These are phyloP conservation scores for Chiroxiphia lanceolata DNA, from an alignment of 2,797 vertebrate species.

Conservation along the genomic window DNA sequence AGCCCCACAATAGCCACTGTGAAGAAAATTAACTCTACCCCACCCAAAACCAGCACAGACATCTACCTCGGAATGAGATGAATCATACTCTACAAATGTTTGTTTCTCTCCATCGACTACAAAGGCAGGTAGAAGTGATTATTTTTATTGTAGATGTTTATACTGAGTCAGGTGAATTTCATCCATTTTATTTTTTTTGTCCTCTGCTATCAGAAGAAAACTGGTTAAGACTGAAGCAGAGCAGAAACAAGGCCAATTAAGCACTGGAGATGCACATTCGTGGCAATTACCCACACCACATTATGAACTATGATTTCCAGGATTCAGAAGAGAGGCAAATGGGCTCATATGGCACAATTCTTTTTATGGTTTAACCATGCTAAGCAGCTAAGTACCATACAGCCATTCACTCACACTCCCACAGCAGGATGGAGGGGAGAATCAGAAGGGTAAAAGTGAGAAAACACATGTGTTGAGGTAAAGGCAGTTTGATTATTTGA, in stretches of 20 bases:
- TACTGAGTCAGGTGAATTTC: neutral
- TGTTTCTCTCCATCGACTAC: neutral
- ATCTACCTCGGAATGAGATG: neutral
- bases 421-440: neutral
- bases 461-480: neutral
- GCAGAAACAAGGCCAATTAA: neutral
- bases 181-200: neutral
- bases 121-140: neutral
- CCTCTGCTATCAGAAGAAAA: neutral
- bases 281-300: neutral
- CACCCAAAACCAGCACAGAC: neutral
- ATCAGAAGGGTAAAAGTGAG: neutral
- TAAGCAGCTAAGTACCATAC: neutral
- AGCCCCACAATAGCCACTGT: neutral
- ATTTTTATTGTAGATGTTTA: neutral
- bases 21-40: neutral
- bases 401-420: fast-evolving
- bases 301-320: neutral
- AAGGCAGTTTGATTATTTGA: neutral
- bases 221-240: neutral
- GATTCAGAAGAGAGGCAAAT: neutral
- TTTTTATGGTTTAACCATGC: neutral
- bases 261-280: neutral
- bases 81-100: conserved; percentile 6
- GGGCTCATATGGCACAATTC: neutral